phyloP scores from a whole-genome alignment of 1,140 invertebrate species.

The Bombus soroeensis region DNA sequence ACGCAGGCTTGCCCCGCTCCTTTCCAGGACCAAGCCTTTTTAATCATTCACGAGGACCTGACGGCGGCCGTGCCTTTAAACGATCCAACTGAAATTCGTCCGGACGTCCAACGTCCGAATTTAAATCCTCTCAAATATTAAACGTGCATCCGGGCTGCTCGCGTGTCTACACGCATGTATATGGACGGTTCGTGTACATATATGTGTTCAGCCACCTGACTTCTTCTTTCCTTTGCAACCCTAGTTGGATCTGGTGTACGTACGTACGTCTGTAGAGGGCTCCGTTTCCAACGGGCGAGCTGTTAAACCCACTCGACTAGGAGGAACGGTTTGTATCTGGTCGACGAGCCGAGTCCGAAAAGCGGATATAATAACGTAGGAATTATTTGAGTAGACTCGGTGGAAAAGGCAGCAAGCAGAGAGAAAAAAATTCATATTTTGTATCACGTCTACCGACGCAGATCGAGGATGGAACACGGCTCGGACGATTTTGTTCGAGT shows the following conservation, averaged over 20 bases:
- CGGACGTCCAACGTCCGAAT: constrained; percentile 79
- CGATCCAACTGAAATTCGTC: constrained; percentile 79
- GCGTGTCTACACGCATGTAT: constrained; percentile 37
- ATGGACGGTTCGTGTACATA: neutral
- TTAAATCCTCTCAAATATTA: constrained; percentile 82
- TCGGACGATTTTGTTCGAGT: constrained; percentile 39
- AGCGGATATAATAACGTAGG: constrained; percentile 71
- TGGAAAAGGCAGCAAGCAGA: neutral
- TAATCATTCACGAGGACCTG: constrained; percentile 79
- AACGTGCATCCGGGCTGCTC: constrained; percentile 68
- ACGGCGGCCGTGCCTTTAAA: constrained; percentile 78
- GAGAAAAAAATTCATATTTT: constrained; percentile 3
- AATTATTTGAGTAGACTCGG: constrained; percentile 44
- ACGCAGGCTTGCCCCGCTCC: constrained; percentile 45
- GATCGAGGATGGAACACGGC: constrained; percentile 6
- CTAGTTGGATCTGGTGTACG: constrained; percentile 24
- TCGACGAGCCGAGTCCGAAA: constrained; percentile 46
- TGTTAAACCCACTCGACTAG: constrained; percentile 69
- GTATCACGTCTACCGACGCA: neutral
- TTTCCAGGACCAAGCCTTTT: constrained; percentile 68
- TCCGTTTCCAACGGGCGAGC: constrained; percentile 51
- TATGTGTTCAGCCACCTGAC: neutral
- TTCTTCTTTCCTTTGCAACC: constrained; percentile 62
- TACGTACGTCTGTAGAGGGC: constrained; percentile 26
- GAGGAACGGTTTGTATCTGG: constrained; percentile 45